Conservation (phyloP, 2,113 vertebrate genomes). For the Hippocampus abdominalis region DNA sequence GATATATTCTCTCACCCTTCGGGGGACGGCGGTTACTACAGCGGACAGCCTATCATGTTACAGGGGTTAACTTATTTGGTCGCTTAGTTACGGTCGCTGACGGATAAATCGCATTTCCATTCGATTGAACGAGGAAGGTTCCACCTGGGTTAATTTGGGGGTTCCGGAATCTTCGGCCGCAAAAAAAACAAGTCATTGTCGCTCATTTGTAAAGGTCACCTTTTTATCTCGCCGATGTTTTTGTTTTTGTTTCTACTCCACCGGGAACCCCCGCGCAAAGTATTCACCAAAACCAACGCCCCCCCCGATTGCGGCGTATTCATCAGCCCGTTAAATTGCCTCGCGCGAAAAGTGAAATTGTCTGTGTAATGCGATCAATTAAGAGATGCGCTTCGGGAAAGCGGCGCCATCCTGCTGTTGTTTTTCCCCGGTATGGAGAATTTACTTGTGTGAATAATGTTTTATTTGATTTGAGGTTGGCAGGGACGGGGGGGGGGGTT, state of each 20-base stretch:
- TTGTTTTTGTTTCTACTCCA: slow-evolving; percentile 31
- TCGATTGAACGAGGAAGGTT: no score
- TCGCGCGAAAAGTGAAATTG: slow-evolving; percentile 34
- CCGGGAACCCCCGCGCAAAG: slow-evolving; percentile 13
- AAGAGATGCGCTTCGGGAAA: slow-evolving; percentile 18
- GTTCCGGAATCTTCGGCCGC: background rate
- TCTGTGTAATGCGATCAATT: slow-evolving; percentile 49
- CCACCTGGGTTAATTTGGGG: background rate
- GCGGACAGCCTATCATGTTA: no score
- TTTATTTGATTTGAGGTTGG: slow-evolving; percentile 3
- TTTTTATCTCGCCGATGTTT: background rate
- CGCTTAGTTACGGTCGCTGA: no score
- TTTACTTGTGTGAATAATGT: slow-evolving; percentile 9
- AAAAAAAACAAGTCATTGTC: background rate
- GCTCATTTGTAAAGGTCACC: slow-evolving; percentile 10
- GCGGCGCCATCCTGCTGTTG: background rate
- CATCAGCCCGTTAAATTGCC: slow-evolving; percentile 37
- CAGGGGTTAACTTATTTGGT: no score
- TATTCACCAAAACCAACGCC: slow-evolving; percentile 16
- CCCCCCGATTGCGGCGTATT: slow-evolving; percentile 9
- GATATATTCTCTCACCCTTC: no score
- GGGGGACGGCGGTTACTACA: no score
- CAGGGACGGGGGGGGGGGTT: background rate
- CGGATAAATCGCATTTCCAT: no score
- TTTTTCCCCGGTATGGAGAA: background rate